Conservation (phyloP, 2,888 invertebrate genomes). For the Ametastegia equiseti region DNA sequence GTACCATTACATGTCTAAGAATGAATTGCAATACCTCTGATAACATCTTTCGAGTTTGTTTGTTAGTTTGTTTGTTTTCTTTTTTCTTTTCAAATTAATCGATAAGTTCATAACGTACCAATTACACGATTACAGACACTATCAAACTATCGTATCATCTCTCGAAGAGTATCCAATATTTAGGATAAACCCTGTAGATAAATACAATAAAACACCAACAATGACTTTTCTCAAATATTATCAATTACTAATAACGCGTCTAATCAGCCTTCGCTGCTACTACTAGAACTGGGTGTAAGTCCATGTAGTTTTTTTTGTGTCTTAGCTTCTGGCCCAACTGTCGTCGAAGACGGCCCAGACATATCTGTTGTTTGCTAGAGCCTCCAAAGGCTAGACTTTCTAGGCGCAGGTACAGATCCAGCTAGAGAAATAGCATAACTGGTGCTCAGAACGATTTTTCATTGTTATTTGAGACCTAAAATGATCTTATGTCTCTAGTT, state of each 20-base stretch:
- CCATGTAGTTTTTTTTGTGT: background rate
- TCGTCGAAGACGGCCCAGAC: slow-evolving; percentile 55
- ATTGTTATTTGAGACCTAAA: background rate
- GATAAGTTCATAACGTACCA: background rate
- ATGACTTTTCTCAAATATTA: slow-evolving; percentile 8
- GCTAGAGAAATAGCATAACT: slow-evolving; percentile 48
- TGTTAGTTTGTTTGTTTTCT: background rate
- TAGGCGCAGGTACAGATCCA: slow-evolving; percentile 62
- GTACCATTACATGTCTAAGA: background rate
- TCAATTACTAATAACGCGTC: background rate
- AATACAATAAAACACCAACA: background rate
- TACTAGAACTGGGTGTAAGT: slow-evolving; percentile 25
- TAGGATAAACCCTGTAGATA: background rate
- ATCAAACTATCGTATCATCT: slow-evolving; percentile 7
- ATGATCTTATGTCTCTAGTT: background rate
- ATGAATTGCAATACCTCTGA: slow-evolving; percentile 21
- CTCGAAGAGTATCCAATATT: background rate
- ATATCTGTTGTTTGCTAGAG: slow-evolving; percentile 62
- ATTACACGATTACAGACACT: background rate
- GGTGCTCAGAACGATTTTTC: background rate
- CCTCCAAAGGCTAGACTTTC: slow-evolving; percentile 68
- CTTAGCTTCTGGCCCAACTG: background rate
- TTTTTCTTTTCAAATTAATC: background rate
- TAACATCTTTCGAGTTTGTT: background rate
- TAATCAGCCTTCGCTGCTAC: slow-evolving; percentile 43